Percentiles rank a stretch among this genome's conserved stretches.
These are phyloP conservation scores for Dioctria linearis DNA, from an alignment of 2,888 invertebrate species.

Conservation along the genomic window DNA sequence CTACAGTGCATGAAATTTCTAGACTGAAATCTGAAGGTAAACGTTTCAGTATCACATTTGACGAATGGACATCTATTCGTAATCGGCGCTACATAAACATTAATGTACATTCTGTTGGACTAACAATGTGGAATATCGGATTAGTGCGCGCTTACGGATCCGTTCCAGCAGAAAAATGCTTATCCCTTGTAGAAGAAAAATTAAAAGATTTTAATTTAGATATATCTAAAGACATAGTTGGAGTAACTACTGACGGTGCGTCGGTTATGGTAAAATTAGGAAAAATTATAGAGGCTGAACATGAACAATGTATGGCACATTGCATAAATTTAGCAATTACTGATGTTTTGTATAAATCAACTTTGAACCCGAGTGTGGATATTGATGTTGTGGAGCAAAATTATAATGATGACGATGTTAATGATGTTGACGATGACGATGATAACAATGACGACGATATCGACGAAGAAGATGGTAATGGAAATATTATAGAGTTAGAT, in stretches of 20 bases:
- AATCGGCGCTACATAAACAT: constrained; percentile 40
- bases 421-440: not conserved
- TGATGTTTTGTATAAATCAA: constrained; percentile 11
- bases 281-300: not conserved
- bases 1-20: constrained; percentile 1
- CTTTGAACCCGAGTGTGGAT: not conserved
- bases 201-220: not conserved
- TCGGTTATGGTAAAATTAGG: too few species aligned
- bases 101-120: constrained; percentile 23
- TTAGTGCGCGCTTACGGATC: constrained; percentile 14
- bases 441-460: constrained; percentile 12
- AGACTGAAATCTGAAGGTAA: not conserved
- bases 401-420: not conserved
- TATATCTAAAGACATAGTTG: constrained; percentile 8
- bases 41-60: constrained; percentile 38
- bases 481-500: too few species aligned
- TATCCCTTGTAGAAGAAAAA: not conserved
- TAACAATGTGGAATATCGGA: constrained; percentile 40
- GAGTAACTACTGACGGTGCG: constrained; percentile 20
- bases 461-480: too few species aligned
- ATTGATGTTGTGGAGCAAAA: not conserved
- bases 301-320: constrained; percentile 17
- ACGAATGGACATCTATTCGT: constrained; percentile 41
- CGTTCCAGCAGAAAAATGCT: constrained; percentile 41
- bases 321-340: constrained; percentile 21